Conservation (phyloP, 2,113 vertebrate genomes). For the Diphyllodes magnificus region DNA sequence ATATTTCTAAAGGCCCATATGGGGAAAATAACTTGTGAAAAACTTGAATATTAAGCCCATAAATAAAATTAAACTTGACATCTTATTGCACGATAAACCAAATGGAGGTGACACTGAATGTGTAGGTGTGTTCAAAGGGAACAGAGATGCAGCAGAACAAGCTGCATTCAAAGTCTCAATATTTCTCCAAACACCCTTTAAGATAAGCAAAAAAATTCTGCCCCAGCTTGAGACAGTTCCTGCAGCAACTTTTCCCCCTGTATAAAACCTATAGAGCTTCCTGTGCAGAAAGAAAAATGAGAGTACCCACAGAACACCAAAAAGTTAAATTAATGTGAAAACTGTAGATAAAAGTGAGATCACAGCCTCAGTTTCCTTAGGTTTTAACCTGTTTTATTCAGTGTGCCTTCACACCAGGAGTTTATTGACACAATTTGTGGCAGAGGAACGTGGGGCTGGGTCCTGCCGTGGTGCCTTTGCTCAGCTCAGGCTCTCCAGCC, state of each 20-base stretch:
- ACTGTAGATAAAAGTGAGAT: background rate
- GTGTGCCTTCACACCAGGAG: rapidly evolving
- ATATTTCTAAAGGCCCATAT: conserved; percentile 3
- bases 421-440: background rate
- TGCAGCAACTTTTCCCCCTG: background rate
- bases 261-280: background rate
- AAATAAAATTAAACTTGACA: conserved; percentile 9
- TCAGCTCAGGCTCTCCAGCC: background rate
- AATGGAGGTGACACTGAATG: background rate
- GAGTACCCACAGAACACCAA: background rate
- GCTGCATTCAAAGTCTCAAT: background rate
- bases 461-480: rapidly evolving
- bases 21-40: conserved; percentile 6
- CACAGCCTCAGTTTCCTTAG: background rate
- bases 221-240: background rate
- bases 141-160: background rate
- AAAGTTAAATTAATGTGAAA: background rate
- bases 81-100: background rate
- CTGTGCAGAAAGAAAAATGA: background rate
- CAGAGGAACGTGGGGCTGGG: background rate
- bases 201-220: background rate
- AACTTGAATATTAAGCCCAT: conserved; percentile 21
- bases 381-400: background rate
- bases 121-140: background rate
- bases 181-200: background rate